A percentile compares a stretch with the other conserved stretches of the same genome.
Conservation (phyloP, 2,113 vertebrate species). For the Paramormyrops kingsleyae region DNA sequence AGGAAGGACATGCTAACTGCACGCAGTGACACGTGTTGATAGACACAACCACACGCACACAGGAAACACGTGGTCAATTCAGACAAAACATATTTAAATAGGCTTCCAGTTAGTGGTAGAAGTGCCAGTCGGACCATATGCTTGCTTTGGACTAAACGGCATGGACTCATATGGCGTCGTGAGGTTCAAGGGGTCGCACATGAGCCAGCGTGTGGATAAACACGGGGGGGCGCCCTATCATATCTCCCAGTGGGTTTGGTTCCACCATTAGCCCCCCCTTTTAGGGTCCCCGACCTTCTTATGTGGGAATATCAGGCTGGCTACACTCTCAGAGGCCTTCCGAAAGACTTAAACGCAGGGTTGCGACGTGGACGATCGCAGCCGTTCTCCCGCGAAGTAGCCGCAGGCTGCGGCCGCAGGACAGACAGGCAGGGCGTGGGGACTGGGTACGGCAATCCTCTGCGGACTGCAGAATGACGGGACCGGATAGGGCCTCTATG, state of each 20-base stretch:
- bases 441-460: background rate
- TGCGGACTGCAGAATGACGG: background rate
- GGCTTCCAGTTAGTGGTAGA: background rate
- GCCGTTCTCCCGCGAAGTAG: background rate
- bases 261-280: background rate
- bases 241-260: background rate
- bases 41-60: background rate
- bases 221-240: background rate
- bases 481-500: background rate
- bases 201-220: background rate
- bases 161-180: background rate
- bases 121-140: background rate
- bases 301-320: background rate
- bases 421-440: background rate
- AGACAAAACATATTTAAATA: too few species aligned
- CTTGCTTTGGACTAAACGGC: background rate
- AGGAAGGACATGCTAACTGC: background rate
- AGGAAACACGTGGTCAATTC: background rate
- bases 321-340: background rate
- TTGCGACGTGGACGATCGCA: background rate
- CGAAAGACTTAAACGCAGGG: background rate
- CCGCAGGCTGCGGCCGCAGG: background rate
- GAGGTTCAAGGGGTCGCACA: background rate
- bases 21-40: background rate
- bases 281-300: background rate